Conservation (phyloP, 2,113 vertebrate genomes). For the Takifugu bimaculatus region DNA sequence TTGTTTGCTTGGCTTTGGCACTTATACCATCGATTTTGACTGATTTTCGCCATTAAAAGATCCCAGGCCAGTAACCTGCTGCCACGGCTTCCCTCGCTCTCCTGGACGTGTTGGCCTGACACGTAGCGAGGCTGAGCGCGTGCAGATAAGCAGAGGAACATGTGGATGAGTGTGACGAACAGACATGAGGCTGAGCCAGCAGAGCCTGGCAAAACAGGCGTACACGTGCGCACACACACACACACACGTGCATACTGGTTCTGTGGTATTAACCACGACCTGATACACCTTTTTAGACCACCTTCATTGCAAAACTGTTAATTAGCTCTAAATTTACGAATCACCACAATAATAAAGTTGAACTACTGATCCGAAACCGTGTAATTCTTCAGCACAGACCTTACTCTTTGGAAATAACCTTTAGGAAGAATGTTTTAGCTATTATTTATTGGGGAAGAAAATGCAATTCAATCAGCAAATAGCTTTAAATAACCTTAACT, state of each 20-base stretch:
- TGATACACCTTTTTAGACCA: too few relatives aligned
- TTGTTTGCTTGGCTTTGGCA: background rate
- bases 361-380: too few relatives aligned
- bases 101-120: slow-evolving; percentile 9
- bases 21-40: background rate
- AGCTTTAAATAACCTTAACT: too few relatives aligned
- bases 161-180: slow-evolving; percentile 32
- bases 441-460: too few relatives aligned
- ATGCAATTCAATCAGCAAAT: too few relatives aligned
- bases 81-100: background rate
- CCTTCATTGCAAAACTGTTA: too few relatives aligned
- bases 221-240: background rate
- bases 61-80: background rate
- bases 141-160: slow-evolving; percentile 45
- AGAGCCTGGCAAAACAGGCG: slow-evolving; percentile 57
- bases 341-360: too few relatives aligned
- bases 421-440: too few relatives aligned
- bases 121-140: slow-evolving; percentile 24
- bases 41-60: background rate
- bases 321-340: too few relatives aligned
- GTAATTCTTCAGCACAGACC: too few relatives aligned
- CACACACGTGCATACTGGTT: background rate
- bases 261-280: too few relatives aligned
- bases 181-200: slow-evolving; percentile 45
- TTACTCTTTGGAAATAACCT: too few relatives aligned